These are phyloP conservation scores for Phoxinus phoxinus DNA, from an alignment of 2,113 vertebrate species.

Conservation along the genomic window DNA sequence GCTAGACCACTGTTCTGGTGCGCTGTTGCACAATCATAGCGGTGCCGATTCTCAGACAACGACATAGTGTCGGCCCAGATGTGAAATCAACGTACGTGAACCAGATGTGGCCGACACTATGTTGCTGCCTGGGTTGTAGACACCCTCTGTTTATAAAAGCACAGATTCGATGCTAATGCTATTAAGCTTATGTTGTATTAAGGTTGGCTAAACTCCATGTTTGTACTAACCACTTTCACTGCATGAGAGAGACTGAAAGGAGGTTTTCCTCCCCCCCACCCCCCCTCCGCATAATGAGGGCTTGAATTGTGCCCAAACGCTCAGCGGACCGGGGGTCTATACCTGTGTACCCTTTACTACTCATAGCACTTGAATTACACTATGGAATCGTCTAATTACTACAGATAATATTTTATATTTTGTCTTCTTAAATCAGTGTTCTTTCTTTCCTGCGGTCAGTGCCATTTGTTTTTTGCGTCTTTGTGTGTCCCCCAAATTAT, in stretches of 20 bases:
- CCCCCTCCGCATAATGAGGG: constrained; percentile 74
- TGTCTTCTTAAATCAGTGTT: constrained; percentile 77
- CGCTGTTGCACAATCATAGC: constrained; percentile 42
- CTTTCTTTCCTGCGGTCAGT: constrained; percentile 65
- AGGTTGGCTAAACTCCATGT: constrained; percentile 34
- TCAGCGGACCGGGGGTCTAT: constrained; percentile 45
- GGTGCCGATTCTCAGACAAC: not conserved
- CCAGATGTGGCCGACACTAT: too few species aligned
- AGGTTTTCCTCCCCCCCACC: constrained; percentile 60
- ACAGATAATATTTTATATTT: constrained; percentile 69
- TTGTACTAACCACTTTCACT: constrained; percentile 70
- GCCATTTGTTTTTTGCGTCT: constrained; percentile 64
- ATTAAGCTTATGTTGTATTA: constrained; percentile 32
- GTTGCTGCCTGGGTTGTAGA: not conserved
- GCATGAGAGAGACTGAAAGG: constrained; percentile 49
- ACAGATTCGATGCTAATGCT: constrained; percentile 20
- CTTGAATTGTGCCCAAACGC: not conserved
- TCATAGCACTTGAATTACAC: constrained; percentile 80
- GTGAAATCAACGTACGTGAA: too few species aligned
- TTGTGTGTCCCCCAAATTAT: constrained; percentile 58
- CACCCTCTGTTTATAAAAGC: constrained; percentile 10
- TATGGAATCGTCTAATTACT: constrained; percentile 71
- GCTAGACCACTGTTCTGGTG: constrained; percentile 17
- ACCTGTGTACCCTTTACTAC: constrained; percentile 67
- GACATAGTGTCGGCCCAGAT: too few species aligned